phyloP scores from a whole-genome alignment of 2,113 vertebrate species.

The Albula goreensis region DNA sequence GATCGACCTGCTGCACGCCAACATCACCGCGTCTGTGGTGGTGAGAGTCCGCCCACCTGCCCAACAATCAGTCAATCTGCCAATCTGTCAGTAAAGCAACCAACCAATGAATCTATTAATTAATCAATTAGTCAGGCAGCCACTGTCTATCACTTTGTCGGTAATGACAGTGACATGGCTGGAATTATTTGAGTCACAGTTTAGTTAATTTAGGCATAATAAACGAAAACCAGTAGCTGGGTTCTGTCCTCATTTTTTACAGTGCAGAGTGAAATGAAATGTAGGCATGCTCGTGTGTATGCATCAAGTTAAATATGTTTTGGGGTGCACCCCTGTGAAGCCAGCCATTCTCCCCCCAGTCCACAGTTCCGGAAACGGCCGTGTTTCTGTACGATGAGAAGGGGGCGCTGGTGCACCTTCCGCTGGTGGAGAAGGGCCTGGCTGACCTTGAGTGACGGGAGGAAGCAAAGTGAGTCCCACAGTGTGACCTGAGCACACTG shows the following conservation, averaged over 20 bases:
- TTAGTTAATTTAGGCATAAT: too few species aligned
- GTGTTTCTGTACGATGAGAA: slow-evolving; percentile 76
- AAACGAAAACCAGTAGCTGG: too few species aligned
- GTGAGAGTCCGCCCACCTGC: slow-evolving; percentile 60
- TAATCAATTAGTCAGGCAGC: too few species aligned
- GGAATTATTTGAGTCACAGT: too few species aligned
- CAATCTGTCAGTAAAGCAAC: not conserved
- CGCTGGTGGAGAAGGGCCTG: slow-evolving; percentile 79
- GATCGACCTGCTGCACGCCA: slow-evolving; percentile 75
- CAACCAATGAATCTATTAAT: too few species aligned
- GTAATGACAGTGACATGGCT: too few species aligned
- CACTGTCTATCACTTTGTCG: too few species aligned
- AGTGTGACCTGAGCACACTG: not conserved
- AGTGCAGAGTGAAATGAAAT: too few species aligned
- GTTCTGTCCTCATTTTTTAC: too few species aligned
- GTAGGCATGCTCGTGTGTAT: too few species aligned
- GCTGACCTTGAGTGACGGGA: slow-evolving; percentile 70
- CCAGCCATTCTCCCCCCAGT: slow-evolving; percentile 56
- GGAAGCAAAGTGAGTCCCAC: not conserved
- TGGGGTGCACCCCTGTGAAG: not conserved
- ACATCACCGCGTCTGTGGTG: slow-evolving; percentile 70
- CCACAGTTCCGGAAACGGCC: slow-evolving; percentile 67
- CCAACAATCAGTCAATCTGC: not conserved
- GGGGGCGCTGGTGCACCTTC: slow-evolving; percentile 69
- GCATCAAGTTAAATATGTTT: too few species aligned